Evolutionary conservation across 23 tunicate species (phyloP).

Genomic region (Aplidium turbinatum): DNA sequence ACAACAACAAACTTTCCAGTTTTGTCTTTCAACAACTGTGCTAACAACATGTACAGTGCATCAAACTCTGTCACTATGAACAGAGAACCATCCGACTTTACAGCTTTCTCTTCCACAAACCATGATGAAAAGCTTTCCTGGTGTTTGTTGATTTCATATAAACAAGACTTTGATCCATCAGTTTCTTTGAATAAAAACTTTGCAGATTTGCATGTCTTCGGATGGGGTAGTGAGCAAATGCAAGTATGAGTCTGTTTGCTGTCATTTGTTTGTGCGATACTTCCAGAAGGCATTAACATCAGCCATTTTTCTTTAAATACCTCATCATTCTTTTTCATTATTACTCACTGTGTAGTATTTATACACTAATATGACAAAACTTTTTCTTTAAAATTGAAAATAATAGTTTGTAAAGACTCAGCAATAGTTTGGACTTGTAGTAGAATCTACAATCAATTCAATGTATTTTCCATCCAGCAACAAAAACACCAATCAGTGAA

Average conservation of each 20-base stretch:
- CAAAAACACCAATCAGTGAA: too few species aligned
- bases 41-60: constrained; percentile 56
- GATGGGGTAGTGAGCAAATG: constrained; percentile 58
- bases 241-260: neutral
- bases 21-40: constrained; percentile 13
- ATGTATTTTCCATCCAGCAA: neutral
- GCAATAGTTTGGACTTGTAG: neutral
- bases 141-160: constrained; percentile 64
- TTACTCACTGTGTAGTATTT: too few species aligned
- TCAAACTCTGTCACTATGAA: constrained; percentile 64
- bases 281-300: constrained; percentile 2
- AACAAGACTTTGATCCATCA: neutral
- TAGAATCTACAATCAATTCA: neutral
- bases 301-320: constrained; percentile 8
- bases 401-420: neutral
- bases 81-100: constrained; percentile 65
- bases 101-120: constrained; percentile 53
- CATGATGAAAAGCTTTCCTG: constrained; percentile 58
- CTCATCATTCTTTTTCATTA: too few species aligned
- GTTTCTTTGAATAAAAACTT: constrained; percentile 34
- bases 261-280: neutral
- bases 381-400: neutral
- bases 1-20: constrained; percentile 59
- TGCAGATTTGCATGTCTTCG: constrained; percentile 36
- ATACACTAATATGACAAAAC: neutral